Evolutionary conservation across 2,797 vertebrate genomes (phyloP).

Genomic region (Sebastes baramenuke): DNA sequence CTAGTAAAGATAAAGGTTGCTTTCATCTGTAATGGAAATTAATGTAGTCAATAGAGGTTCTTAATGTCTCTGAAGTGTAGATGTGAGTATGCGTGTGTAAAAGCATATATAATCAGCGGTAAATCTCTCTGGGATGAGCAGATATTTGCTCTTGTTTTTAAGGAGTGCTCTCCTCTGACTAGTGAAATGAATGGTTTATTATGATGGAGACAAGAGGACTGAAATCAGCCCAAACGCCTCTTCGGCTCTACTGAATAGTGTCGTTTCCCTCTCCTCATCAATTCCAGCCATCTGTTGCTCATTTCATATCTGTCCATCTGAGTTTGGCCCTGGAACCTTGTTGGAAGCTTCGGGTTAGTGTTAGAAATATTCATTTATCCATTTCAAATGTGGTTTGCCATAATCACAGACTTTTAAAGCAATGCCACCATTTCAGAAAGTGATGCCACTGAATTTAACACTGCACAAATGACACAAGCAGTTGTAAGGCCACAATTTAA

Average conservation of each 20-base stretch:
- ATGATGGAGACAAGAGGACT: conserved; percentile 56
- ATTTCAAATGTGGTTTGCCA: conserved; percentile 51
- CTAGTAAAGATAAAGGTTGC: not conserved
- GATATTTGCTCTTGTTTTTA: conserved; percentile 50
- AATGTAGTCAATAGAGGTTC: not conserved
- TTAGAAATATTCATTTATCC: conserved; percentile 64
- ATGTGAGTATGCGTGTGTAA: conserved; percentile 2
- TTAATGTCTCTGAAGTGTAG: conserved; percentile 7
- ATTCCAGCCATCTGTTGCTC: conserved; percentile 83
- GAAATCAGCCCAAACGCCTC: conserved; percentile 74
- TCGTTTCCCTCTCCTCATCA: conserved; percentile 76
- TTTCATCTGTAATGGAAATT: conserved; percentile 8
- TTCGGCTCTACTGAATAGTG: conserved; percentile 70
- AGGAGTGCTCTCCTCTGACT: conserved; percentile 55
- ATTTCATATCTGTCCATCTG: conserved; percentile 79
- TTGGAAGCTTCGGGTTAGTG: conserved; percentile 59
- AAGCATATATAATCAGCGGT: conserved; percentile 15
- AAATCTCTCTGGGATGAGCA: conserved; percentile 53
- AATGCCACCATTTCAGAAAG: conserved; percentile 25
- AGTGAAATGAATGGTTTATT: conserved; percentile 71
- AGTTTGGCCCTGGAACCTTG: conserved; percentile 69
- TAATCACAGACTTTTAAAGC: conserved; percentile 42
- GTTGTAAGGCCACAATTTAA: not conserved
- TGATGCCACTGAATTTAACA: conserved; percentile 2
- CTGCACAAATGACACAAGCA: not conserved